Percentiles rank a stretch among this genome's conserved stretches.
Evolutionary conservation across 2,888 invertebrate genomes (phyloP).

Genomic region (Tupiocoris notatus): DNA sequence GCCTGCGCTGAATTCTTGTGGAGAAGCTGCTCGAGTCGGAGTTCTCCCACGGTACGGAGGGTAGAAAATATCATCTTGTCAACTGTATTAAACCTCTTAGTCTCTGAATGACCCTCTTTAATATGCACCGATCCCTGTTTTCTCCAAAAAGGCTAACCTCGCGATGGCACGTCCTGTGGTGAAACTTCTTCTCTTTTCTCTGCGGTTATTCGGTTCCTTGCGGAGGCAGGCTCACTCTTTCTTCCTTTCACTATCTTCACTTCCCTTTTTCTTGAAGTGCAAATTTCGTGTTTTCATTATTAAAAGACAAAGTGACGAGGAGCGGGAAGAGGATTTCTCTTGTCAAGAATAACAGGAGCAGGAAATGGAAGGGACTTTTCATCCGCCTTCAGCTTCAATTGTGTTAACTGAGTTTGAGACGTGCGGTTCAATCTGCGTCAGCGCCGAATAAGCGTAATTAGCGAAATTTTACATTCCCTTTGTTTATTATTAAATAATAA

Average conservation of each 20-base stretch:
- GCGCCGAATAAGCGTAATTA: neutral
- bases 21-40: too few relatives aligned
- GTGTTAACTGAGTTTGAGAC: constrained; percentile 14
- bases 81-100: constrained; percentile 41
- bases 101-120: constrained; percentile 38
- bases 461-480: neutral
- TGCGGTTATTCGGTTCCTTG: constrained; percentile 31
- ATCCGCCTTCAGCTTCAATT: constrained; percentile 10
- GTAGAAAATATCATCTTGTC: constrained; percentile 32
- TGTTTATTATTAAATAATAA: too few relatives aligned
- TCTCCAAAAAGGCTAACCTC: constrained; percentile 5
- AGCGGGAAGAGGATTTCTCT: constrained; percentile 10
- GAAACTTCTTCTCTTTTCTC: neutral
- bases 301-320: constrained; percentile 28
- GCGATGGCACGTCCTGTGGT: constrained; percentile 21
- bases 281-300: constrained; percentile 39
- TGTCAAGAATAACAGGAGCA: neutral
- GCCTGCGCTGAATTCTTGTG: neutral
- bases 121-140: constrained; percentile 32
- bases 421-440: neutral
- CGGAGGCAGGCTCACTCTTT: too few relatives aligned
- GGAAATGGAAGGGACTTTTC: neutral
- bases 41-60: neutral
- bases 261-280: neutral
- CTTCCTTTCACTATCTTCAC: neutral